Conservation (phyloP, 53 echinoderm and acorn worm genomes). For the Stichopus horrens region DNA sequence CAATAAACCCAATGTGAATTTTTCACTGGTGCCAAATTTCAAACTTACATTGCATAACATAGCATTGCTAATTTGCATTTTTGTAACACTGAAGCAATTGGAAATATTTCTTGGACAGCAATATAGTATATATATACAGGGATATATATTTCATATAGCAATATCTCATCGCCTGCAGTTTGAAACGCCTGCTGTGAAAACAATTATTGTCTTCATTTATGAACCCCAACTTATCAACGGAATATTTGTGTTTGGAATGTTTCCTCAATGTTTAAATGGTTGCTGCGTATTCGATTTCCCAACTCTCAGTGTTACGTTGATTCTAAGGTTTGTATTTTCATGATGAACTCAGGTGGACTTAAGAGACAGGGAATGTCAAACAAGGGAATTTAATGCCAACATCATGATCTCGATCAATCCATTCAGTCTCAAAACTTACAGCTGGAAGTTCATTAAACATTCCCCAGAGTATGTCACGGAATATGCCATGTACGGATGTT, state of each 20-base stretch:
- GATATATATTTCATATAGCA: too few species aligned
- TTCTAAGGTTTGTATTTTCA: not conserved
- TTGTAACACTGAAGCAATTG: too few species aligned
- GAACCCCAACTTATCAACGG: not conserved
- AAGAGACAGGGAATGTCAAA: not conserved
- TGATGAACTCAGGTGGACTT: not conserved
- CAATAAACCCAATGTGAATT: too few species aligned
- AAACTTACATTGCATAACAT: too few species aligned
- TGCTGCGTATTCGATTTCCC: not conserved
- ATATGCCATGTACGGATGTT: not conserved
- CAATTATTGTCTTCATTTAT: too few species aligned
- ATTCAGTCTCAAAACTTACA: not conserved
- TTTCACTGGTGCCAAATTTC: too few species aligned
- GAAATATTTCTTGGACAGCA: too few species aligned
- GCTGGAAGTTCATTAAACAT: not conserved
- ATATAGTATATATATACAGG: too few species aligned
- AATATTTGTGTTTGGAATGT: not conserved
- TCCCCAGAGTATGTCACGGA: not conserved
- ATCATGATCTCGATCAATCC: not conserved
- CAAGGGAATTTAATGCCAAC: slow-evolving; percentile 1
- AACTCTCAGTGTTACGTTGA: not conserved
- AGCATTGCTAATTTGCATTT: too few species aligned
- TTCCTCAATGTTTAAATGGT: not conserved
- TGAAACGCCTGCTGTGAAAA: too few species aligned
- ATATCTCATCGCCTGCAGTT: too few species aligned